Percentiles rank a stretch among this genome's conserved stretches.
These are phyloP conservation scores for Monomorium pharaonis DNA, from an alignment of 1,140 invertebrate genomes.

Conservation along the genomic window DNA sequence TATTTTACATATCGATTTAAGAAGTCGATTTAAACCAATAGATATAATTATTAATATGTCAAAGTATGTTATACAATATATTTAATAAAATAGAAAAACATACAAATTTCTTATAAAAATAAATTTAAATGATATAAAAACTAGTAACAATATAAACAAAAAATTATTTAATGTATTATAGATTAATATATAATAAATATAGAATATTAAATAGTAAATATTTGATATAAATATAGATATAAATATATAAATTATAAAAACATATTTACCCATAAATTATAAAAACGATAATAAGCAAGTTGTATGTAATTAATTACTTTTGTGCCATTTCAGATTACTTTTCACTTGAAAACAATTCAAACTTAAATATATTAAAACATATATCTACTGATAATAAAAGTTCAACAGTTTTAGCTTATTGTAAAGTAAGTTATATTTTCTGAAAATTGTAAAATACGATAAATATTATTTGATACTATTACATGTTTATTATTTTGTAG, in stretches of 20 bases:
- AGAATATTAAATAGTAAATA: background rate
- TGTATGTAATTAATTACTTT: slow-evolving; percentile 1
- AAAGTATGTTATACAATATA: background rate
- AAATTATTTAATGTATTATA: background rate
- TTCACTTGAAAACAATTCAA: background rate
- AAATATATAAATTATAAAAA: background rate
- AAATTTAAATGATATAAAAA: background rate
- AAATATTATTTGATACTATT: background rate
- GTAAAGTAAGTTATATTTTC: slow-evolving; percentile 40
- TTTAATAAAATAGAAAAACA: background rate
- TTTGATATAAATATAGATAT: too few relatives aligned
- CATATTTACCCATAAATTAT: background rate
- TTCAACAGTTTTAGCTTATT: slow-evolving; percentile 5
- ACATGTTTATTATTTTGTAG: slow-evolving; percentile 59
- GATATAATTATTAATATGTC: background rate
- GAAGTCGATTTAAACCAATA: background rate
- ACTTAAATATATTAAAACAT: background rate
- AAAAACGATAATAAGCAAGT: background rate
- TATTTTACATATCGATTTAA: background rate
- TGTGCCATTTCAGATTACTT: slow-evolving; percentile 21
- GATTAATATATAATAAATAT: too few relatives aligned
- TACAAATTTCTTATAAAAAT: background rate
- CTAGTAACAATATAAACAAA: background rate
- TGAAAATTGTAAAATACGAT: background rate
- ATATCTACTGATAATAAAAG: background rate